phyloP scores from a whole-genome alignment of 2,888 invertebrate species.

The Dermolepida albohirtum region DNA sequence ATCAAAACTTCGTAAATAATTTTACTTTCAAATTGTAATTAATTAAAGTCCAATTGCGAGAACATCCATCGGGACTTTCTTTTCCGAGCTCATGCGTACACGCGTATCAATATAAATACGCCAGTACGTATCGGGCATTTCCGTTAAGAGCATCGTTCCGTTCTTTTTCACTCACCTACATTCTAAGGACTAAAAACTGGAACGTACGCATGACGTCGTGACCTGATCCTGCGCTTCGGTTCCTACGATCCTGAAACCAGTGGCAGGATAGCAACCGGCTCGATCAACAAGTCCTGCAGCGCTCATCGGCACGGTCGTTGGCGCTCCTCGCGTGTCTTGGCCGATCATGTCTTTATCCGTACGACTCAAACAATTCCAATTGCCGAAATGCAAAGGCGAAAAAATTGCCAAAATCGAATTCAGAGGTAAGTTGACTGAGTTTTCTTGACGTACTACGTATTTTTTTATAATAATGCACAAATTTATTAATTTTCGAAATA shows the following conservation, averaged over 20 bases:
- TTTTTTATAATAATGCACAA: too few species aligned
- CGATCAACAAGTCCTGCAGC: conserved; percentile 60
- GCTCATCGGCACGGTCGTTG: conserved; percentile 42
- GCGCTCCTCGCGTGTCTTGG: conserved; percentile 44
- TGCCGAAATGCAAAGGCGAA: conserved; percentile 76
- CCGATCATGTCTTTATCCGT: conserved; percentile 75
- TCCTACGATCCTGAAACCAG: conserved; percentile 52
- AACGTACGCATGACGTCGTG: conserved; percentile 43
- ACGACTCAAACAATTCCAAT: conserved; percentile 75
- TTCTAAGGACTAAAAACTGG: conserved; percentile 13
- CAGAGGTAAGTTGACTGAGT: conserved; percentile 73
- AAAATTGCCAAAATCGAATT: conserved; percentile 78
- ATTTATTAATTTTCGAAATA: too few species aligned
- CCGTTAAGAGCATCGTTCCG: too few species aligned
- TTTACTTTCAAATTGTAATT: too few species aligned
- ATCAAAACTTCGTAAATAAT: too few species aligned
- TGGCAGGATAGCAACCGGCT: conserved; percentile 54
- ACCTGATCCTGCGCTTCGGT: conserved; percentile 50
- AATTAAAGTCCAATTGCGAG: too few species aligned
- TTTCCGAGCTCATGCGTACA: too few species aligned
- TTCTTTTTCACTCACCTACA: too few species aligned
- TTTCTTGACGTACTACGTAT: background rate
- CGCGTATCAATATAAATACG: too few species aligned
- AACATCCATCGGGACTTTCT: too few species aligned
- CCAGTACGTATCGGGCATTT: too few species aligned